Evolutionary conservation across 1,140 invertebrate species (phyloP).

Genomic region (Octopus bimaculoides): DNA sequence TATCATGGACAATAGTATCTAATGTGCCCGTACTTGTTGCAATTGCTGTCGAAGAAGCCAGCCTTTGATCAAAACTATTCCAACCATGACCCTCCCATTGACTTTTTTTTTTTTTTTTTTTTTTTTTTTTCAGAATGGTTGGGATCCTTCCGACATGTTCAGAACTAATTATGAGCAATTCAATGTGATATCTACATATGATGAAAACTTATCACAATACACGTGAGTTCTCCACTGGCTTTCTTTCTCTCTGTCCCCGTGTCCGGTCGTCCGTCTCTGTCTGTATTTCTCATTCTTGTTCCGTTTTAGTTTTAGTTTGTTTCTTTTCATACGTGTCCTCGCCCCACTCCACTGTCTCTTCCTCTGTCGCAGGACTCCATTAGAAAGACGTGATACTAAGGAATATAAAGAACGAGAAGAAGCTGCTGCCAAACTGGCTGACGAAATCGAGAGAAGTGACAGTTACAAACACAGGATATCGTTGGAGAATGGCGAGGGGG

Average conservation of each 20-base stretch:
- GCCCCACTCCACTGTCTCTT: neutral
- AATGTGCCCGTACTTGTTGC: too few relatives aligned
- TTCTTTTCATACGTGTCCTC: neutral
- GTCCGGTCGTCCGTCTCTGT: neutral
- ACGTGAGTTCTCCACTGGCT: constrained; percentile 59
- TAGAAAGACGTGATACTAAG: constrained; percentile 79
- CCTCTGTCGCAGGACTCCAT: constrained; percentile 60
- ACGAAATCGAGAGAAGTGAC: constrained; percentile 84
- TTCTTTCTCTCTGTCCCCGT: neutral
- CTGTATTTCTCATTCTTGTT: neutral
- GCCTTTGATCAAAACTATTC: too few relatives aligned
- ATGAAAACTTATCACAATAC: constrained; percentile 79
- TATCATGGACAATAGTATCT: too few relatives aligned
- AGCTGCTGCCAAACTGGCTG: constrained; percentile 81
- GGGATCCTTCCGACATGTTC: constrained; percentile 95
- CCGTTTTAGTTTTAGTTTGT: neutral
- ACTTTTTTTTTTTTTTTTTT: constrained; percentile 18
- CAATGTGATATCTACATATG: constrained; percentile 84
- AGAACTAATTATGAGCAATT: constrained; percentile 85
- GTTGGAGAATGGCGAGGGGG: constrained; percentile 76
- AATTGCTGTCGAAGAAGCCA: too few relatives aligned
- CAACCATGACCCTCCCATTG: too few relatives aligned
- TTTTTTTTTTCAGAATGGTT: constrained; percentile 72
- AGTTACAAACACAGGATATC: constrained; percentile 76
- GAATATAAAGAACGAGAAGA: constrained; percentile 82